These are phyloP conservation scores for Leptopilina drosophilae DNA, from an alignment of 2,888 invertebrate species.

Conservation along the genomic window DNA sequence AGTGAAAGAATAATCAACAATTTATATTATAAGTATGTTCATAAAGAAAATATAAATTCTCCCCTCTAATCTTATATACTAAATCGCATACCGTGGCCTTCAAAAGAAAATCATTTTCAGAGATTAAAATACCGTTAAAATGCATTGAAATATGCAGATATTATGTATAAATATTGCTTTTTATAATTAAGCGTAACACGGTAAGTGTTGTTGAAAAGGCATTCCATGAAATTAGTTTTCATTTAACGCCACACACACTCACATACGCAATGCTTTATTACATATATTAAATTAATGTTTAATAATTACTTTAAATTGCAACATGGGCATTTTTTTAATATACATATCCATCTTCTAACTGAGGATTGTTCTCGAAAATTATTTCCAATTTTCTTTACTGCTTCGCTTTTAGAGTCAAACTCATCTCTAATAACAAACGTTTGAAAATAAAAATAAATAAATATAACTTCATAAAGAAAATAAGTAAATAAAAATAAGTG, in stretches of 20 bases:
- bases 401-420: no score
- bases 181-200: slow-evolving; percentile 16
- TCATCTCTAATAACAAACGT: no score
- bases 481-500: no score
- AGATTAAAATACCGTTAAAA: slow-evolving; percentile 14
- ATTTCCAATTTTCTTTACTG: no score
- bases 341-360: no score
- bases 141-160: slow-evolving; percentile 16
- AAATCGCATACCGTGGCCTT: background rate
- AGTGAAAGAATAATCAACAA: background rate
- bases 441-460: no score
- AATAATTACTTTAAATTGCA: background rate
- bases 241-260: background rate
- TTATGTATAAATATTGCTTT: slow-evolving; percentile 8
- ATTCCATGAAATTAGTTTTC: background rate
- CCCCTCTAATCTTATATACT: background rate
- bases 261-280: background rate
- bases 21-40: background rate
- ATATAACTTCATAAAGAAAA: no score
- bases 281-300: background rate
- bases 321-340: background rate
- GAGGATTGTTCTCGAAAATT: no score
- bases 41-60: slow-evolving; percentile 22
- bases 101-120: background rate
- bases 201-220: background rate